These are phyloP conservation scores for Coreoperca whiteheadi DNA, from an alignment of 2,113 vertebrate species.

Conservation along the genomic window DNA sequence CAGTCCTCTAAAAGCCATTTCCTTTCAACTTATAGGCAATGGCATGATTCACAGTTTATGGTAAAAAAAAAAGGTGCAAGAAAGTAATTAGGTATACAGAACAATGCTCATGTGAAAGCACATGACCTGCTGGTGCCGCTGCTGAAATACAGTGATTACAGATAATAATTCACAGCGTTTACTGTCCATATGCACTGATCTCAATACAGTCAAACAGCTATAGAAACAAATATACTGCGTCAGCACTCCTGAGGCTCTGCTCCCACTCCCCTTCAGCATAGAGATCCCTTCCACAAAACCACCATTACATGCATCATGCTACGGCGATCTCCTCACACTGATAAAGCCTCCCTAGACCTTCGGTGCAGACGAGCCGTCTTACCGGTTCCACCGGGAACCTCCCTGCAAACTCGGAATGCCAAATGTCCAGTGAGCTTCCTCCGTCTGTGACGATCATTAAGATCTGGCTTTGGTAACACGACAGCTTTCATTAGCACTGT, in stretches of 20 bases:
- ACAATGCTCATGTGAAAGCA: neutral
- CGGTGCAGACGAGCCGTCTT: too few relatives aligned
- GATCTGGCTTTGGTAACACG: neutral
- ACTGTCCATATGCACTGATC: neutral
- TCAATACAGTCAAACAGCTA: neutral
- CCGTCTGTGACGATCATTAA: neutral
- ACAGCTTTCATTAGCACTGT: neutral
- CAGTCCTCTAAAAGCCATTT: neutral
- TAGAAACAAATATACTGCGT: neutral
- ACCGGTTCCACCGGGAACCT: neutral
- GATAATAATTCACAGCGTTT: neutral
- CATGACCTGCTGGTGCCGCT: neutral
- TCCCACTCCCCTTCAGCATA: neutral
- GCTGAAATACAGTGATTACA: neutral
- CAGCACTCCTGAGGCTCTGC: constrained; percentile 1
- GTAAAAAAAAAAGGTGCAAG: neutral
- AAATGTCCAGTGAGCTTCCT: neutral
- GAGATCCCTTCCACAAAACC: neutral
- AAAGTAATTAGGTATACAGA: too few relatives aligned
- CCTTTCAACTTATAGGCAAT: neutral
- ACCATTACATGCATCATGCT: constrained; percentile 33
- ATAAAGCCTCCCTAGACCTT: neutral
- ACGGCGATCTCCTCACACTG: constrained; percentile 8
- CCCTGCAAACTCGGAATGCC: neutral
- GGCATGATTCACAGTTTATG: neutral